Evolutionary conservation across 1,140 invertebrate genomes (phyloP), one percentile per base, ranked within the genome.

Genomic region (Tetraneura akinire): DNA sequence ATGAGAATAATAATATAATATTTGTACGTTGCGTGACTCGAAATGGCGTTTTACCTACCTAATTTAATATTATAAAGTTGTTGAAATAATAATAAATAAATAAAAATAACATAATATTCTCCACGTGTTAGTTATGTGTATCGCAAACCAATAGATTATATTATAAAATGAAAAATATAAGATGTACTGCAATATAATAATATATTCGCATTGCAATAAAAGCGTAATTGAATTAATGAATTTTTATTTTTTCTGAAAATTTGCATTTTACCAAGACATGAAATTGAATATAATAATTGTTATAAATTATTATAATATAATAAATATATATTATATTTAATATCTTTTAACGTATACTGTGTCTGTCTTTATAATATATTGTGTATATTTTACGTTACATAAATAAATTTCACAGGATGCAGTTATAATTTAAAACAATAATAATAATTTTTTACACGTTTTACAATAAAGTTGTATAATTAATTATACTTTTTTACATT

Each of bases 1-100:
- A 42, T 66, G 45, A 47, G 10, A 68, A 68, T 47, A 47, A 47
- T 68, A 68, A 26, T 68, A 68, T 47, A 47, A 47, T 68, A 68
- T 47, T 68, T 68, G 14, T 42, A 68, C 42, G 47, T 68, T 18
- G 66, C 66, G 42, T 68, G 66, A 68, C 42, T 47, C 6, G 66
- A 68, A 37, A 3, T 37, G 32, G 3, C 3, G 32, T 37, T 37
- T 37, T 37, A 37, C n/a, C n/a, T 37, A 37, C 32, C 8, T 37
- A 37, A 37, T 37, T 4, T 37, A 4, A 37, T 37, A 68, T 47
- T 23, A 26, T 16, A 16, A 16, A 68, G 42, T 68, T 47, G 42
- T 8, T 47, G 66, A 47, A 64, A 64, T 16, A 23, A 68, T 37
- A 37, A 37, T 37, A 37, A 47, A 64, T 37, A 9, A 23, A 68